These are phyloP conservation scores for Holothuria scabra DNA, from an alignment of 53 echinoderm and acorn worm genomes.

Conservation along the genomic window DNA sequence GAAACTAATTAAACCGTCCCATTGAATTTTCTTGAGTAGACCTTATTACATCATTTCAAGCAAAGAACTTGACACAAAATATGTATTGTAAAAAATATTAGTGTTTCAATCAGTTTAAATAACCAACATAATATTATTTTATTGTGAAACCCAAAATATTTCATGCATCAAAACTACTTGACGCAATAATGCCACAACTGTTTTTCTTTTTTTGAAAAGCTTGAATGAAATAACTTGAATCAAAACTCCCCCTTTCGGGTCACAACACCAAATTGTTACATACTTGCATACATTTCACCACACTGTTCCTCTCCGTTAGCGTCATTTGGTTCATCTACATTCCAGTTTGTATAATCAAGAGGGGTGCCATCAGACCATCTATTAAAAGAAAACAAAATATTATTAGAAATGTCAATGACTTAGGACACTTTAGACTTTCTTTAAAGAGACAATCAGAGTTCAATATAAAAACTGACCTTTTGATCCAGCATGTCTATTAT, in stretches of 20 bases:
- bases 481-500: too few species aligned
- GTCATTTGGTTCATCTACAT: slow-evolving; percentile 84
- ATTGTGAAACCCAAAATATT: background rate
- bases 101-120: too few species aligned
- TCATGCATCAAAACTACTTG: background rate
- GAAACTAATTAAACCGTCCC: too few species aligned
- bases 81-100: too few species aligned
- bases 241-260: background rate
- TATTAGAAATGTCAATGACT: background rate
- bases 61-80: too few species aligned
- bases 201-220: background rate
- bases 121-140: too few species aligned
- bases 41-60: too few species aligned
- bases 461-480: too few species aligned
- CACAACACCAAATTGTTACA: background rate
- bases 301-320: slow-evolving; percentile 82
- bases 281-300: slow-evolving; percentile 60
- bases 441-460: too few species aligned
- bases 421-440: too few species aligned
- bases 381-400: background rate
- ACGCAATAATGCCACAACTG: background rate
- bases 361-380: slow-evolving; percentile 88
- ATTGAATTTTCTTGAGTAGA: too few species aligned
- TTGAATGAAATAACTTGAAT: background rate
- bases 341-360: slow-evolving; percentile 78